Evolutionary conservation across 2,888 invertebrate genomes (phyloP), one percentile per base, ranked within the genome.

Genomic region (Melanostoma mellinum): DNA sequence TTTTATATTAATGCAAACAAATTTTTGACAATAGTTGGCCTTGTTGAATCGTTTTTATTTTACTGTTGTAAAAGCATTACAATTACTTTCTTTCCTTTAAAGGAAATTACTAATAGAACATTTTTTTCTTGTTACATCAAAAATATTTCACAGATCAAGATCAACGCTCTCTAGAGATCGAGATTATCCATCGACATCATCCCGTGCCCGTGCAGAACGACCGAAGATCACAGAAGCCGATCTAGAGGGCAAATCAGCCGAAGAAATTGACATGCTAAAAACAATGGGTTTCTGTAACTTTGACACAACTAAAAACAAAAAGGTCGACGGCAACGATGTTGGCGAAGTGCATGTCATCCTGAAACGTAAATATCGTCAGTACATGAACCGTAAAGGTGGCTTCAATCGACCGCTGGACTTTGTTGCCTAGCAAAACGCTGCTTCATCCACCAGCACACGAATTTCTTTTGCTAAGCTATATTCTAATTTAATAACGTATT

Each of bases 301-400:
- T 91, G 97, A 98, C 89, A 95, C 97, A 0, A 99, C 99, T 0
- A 99, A 99, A 93, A 97, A 97, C 87, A 98, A 98, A 92, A 97
- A 97, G 92, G 98, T 99, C 0, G 95, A 96, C 0, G 98, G 97
- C 38, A 99, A 99, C 90, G 97, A 98, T 88, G 95, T 95, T 69
- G 98, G 98, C n/a, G 96, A 95, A 36, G 98, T 98, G 85, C 98
- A 99, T 90, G 97, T 99, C 75, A 97, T 98, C 85, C 93, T 98
- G 80, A 98, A 99, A 92, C 93, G 99, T 88, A 97, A 98, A 92
- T 99, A 98, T 91, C 95, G 99, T 88, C 99, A 99, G 92, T 99
- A 99, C 90, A 99, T 99, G 99, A 99, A 99, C 92, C 94, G 99
- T 85, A 98, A 98, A 92, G 99, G 99, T 85, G 99, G 99, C 71